Evolutionary conservation across 2,888 invertebrate species (phyloP).

Genomic region (Hypselothyrea guttata): DNA sequence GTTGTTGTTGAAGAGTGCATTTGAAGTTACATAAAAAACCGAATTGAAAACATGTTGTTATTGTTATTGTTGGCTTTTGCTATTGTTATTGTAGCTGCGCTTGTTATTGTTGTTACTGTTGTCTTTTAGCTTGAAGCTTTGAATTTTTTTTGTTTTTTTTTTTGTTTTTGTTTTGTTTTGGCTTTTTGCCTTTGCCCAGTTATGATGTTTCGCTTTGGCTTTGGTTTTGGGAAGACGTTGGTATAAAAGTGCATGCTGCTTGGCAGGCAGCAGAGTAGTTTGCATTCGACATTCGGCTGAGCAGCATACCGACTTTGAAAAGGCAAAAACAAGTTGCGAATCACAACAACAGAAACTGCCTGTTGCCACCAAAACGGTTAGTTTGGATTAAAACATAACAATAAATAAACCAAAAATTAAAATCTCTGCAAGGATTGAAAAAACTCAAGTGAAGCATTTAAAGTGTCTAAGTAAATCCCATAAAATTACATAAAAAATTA

Average conservation of each 20-base stretch:
- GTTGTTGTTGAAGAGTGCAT: constrained; percentile 63
- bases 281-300: constrained; percentile 78
- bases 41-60: constrained; percentile 50
- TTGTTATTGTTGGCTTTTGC: constrained; percentile 20
- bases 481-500: no score
- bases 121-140: constrained; percentile 49
- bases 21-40: constrained; percentile 69
- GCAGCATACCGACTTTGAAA: constrained; percentile 51
- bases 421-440: neutral
- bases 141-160: constrained; percentile 23
- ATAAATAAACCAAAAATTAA: constrained; percentile 10
- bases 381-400: constrained; percentile 34
- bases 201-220: constrained; percentile 47
- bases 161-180: constrained; percentile 7
- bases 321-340: constrained; percentile 30
- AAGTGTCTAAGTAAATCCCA: neutral
- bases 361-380: constrained; percentile 65
- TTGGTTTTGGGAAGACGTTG: constrained; percentile 37
- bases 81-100: neutral
- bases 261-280: constrained; percentile 77
- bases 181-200: constrained; percentile 47
- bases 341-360: constrained; percentile 23
- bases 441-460: neutral
- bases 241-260: constrained; percentile 80
- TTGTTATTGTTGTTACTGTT: constrained; percentile 18